These are phyloP conservation scores for Fregata magnificens DNA, from an alignment of 2,113 vertebrate species.

Conservation along the genomic window DNA sequence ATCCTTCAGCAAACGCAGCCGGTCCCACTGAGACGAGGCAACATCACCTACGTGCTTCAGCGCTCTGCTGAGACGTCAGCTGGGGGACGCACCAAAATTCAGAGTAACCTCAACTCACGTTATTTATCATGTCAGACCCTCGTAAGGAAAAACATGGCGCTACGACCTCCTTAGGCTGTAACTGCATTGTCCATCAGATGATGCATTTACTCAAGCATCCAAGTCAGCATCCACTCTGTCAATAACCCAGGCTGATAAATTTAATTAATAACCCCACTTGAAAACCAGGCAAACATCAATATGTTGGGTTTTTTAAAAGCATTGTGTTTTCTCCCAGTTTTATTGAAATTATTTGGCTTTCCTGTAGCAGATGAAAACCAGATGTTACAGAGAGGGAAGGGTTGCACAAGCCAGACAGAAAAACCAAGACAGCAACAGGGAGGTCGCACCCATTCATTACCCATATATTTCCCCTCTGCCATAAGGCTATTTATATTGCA, in stretches of 20 bases:
- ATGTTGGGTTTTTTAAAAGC: background rate
- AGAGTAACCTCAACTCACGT: background rate
- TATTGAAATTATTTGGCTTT: constrained; percentile 21
- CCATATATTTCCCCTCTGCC: background rate
- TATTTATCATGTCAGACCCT: background rate
- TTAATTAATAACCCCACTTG: background rate
- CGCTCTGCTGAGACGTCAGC: background rate
- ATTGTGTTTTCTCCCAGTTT: background rate
- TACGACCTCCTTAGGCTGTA: background rate
- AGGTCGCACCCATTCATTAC: constrained; percentile 57
- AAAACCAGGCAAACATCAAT: background rate
- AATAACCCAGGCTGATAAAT: background rate
- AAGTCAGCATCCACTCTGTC: background rate
- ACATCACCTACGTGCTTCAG: rapidly evolving
- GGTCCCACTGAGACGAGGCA: background rate
- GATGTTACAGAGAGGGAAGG: constrained; percentile 6
- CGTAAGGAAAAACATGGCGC: rapidly evolving
- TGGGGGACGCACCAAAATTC: background rate
- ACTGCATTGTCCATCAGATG: rapidly evolving
- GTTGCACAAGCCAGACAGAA: background rate
- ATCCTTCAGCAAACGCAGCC: rapidly evolving
- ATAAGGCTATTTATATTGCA: constrained; percentile 25
- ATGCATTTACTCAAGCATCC: background rate
- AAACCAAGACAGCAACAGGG: background rate
- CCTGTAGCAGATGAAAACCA: constrained; percentile 49